Evolutionary conservation across 2,888 invertebrate species (phyloP).

Genomic region (Leptarthrus brevirostris): DNA sequence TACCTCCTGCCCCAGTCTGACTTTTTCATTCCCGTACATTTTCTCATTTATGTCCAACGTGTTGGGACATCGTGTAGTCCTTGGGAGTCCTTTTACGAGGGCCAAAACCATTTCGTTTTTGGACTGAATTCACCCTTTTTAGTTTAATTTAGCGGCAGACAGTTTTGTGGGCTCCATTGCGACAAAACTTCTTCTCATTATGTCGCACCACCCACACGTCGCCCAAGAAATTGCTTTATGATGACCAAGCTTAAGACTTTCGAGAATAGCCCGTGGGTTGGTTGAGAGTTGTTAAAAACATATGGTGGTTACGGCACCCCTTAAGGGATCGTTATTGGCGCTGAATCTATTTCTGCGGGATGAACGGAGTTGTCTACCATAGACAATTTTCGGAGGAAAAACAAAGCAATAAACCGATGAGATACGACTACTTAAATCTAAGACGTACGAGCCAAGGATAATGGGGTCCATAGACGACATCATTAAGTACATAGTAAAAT

Average conservation of each 20-base stretch:
- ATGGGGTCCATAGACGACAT: not conserved
- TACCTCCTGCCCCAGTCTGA: not conserved
- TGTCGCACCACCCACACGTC: not conserved
- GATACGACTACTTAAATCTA: constrained; percentile 15
- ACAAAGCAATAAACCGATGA: constrained; percentile 28
- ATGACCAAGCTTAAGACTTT: not conserved
- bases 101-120: constrained; percentile 9
- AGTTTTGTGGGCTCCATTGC: constrained; percentile 12
- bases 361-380: not conserved
- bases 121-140: constrained; percentile 2
- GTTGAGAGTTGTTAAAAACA: not conserved
- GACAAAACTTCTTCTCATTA: constrained; percentile 10
- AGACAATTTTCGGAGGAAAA: constrained; percentile 3
- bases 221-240: constrained; percentile 7
- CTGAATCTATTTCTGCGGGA: constrained; percentile 13
- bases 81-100: not conserved
- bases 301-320: not conserved
- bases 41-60: no score
- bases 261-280: not conserved
- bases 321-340: not conserved
- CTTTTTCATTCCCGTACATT: no score
- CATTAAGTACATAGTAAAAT: constrained; percentile 6
- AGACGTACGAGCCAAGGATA: constrained; percentile 16
- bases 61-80: no score
- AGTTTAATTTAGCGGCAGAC: not conserved